Evolutionary conservation across 1,140 invertebrate genomes (phyloP).

Genomic region (Cryptotermes secundus): DNA sequence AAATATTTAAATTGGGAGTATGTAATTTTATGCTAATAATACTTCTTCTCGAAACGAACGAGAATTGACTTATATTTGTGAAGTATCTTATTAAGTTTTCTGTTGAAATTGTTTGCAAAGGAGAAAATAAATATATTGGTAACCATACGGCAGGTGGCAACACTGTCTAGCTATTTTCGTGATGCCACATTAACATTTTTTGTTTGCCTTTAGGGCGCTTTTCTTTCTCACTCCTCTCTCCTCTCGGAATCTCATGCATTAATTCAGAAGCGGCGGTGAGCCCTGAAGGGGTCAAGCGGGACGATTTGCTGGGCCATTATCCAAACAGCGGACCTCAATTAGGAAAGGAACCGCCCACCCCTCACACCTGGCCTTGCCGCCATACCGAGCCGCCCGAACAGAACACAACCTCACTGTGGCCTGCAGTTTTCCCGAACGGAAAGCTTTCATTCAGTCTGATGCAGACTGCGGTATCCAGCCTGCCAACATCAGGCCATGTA

Average conservation of each 20-base stretch:
- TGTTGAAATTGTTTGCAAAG: background rate
- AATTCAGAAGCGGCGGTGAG: background rate
- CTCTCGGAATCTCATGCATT: background rate
- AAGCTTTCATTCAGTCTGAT: no score
- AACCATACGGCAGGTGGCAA: background rate
- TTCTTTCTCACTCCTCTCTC: background rate
- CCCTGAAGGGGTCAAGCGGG: constrained; percentile 2
- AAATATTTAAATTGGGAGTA: background rate
- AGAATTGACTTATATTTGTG: background rate
- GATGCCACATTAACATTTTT: background rate
- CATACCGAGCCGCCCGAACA: background rate
- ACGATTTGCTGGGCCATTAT: background rate
- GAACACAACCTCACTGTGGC: no score
- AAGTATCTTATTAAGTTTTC: background rate
- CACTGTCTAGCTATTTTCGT: background rate
- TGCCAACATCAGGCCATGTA: no score
- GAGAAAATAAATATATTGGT: background rate
- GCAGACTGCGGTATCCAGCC: no score
- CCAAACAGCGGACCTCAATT: constrained; percentile 10
- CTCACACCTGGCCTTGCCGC: background rate
- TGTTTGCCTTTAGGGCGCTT: background rate
- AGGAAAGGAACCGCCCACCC: background rate
- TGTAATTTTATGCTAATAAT: background rate
- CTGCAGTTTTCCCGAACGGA: no score
- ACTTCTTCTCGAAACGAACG: background rate